A percentile compares a stretch with the other conserved stretches of the same genome.
These are phyloP conservation scores for Plagodis pulveraria DNA, from an alignment of 2,888 invertebrate species.

Conservation along the genomic window DNA sequence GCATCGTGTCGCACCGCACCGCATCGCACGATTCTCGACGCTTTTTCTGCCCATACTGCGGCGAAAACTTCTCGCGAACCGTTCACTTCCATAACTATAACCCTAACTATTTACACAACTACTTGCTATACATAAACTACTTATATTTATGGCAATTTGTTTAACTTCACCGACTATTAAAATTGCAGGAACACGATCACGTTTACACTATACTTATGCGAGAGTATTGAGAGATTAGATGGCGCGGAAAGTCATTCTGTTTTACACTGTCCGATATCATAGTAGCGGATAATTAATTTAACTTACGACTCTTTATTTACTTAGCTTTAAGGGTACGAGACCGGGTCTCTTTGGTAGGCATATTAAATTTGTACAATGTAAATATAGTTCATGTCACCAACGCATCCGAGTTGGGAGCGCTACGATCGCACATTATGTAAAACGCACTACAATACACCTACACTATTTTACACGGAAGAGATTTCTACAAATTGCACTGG, in stretches of 20 bases:
- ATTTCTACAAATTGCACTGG: slow-evolving; percentile 85
- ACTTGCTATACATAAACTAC: slow-evolving; percentile 80
- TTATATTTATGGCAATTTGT: slow-evolving; percentile 85
- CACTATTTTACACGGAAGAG: slow-evolving; percentile 83
- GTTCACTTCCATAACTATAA: slow-evolving; percentile 73
- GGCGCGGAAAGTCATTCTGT: slow-evolving; percentile 77
- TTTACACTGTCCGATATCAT: slow-evolving; percentile 71
- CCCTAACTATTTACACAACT: slow-evolving; percentile 82
- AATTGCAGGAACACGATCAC: slow-evolving; percentile 85
- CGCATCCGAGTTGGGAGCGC: slow-evolving; percentile 61
- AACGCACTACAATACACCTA: slow-evolving; percentile 81
- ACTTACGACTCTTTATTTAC: slow-evolving; percentile 80
- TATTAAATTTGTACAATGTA: slow-evolving; percentile 84
- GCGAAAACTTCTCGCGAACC: slow-evolving; percentile 70
- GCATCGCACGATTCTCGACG: slow-evolving; percentile 50
- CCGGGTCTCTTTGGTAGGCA: slow-evolving; percentile 86
- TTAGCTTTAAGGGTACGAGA: slow-evolving; percentile 85
- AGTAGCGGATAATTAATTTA: slow-evolving; percentile 73
- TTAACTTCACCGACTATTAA: slow-evolving; percentile 84
- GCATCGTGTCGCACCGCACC: slow-evolving; percentile 27
- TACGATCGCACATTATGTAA: slow-evolving; percentile 67
- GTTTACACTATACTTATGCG: slow-evolving; percentile 83
- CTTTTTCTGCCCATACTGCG: slow-evolving; percentile 80
- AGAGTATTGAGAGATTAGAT: slow-evolving; percentile 81
- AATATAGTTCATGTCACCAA: slow-evolving; percentile 74